Percentiles rank a stretch among this genome's conserved stretches.
Conservation (phyloP, 2,888 invertebrate species). For the Pardosa pseudoannulata region DNA sequence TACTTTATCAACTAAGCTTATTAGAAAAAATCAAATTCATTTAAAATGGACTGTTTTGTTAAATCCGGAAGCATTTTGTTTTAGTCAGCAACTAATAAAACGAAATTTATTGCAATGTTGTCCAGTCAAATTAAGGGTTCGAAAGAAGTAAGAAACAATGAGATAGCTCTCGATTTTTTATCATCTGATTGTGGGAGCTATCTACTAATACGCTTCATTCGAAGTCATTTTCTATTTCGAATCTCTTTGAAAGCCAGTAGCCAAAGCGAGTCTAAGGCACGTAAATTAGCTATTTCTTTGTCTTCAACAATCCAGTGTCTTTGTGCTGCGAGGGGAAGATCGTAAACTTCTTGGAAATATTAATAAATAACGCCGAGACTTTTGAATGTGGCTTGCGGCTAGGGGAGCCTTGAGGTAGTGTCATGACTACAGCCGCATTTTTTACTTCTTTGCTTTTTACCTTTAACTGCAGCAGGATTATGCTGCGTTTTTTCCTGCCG, state of each 20-base stretch:
- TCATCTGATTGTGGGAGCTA: neutral
- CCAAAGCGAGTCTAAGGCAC: conserved; percentile 21
- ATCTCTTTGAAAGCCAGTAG: neutral
- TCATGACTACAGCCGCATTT: conserved; percentile 47
- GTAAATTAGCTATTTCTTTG: conserved; percentile 68
- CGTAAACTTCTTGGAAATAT: conserved; percentile 64
- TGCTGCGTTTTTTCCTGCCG: conserved; percentile 50
- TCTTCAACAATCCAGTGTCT: conserved; percentile 67
- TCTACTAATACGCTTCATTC: neutral
- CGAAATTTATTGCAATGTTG: neutral
- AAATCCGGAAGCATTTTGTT: neutral
- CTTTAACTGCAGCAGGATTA: conserved; percentile 42
- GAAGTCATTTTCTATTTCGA: neutral
- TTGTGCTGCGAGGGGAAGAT: conserved; percentile 51
- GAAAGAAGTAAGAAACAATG: neutral
- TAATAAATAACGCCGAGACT: conserved; percentile 67
- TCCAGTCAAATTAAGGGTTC: neutral
- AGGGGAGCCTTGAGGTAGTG: conserved; percentile 38
- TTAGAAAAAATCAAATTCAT: no score
- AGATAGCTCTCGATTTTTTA: neutral
- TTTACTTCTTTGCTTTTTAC: conserved; percentile 43
- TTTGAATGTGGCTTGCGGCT: conserved; percentile 51
- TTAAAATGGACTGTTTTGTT: neutral
- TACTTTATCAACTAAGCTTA: no score
- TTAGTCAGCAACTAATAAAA: neutral